These are phyloP conservation scores for Hypotaenidia okinawae DNA, from an alignment of 2,797 vertebrate genomes.

Conservation along the genomic window DNA sequence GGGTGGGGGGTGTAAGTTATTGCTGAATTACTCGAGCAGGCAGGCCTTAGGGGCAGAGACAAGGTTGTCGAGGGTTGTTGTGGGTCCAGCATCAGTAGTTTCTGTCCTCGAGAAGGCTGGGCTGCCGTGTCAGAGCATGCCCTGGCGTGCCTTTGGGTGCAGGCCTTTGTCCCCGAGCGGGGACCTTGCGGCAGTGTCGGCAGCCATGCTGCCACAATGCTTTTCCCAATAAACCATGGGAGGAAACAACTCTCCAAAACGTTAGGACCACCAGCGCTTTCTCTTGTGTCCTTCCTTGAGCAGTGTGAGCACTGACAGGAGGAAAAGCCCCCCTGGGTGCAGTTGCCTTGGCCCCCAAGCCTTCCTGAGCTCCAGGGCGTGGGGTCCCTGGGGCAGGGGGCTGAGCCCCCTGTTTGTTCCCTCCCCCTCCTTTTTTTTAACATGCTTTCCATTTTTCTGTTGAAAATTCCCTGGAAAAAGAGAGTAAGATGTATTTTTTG, in stretches of 20 bases:
- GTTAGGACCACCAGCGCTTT: neutral
- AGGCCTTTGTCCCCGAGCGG: fast-evolving
- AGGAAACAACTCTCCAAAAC: neutral
- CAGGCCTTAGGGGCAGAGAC: neutral
- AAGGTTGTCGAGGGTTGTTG: neutral
- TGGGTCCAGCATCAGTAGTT: neutral
- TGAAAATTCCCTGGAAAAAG: neutral
- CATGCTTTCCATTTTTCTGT: neutral
- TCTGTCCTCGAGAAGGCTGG: neutral
- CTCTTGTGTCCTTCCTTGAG: neutral
- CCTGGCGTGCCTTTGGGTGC: fast-evolving
- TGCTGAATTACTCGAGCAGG: neutral
- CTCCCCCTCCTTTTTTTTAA: neutral
- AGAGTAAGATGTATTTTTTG: neutral
- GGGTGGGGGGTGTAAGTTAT: neutral
- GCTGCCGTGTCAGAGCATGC: neutral
- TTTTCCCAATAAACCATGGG: neutral
- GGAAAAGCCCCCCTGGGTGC: fast-evolving
- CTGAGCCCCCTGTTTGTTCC: neutral
- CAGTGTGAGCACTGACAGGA: neutral
- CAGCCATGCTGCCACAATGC: neutral
- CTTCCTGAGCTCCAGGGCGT: fast-evolving
- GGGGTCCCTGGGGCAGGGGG: no score
- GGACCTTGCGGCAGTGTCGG: neutral
- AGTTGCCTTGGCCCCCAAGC: neutral